Evolutionary conservation across 2,113 vertebrate genomes (phyloP).

Genomic region (Nothoprocta pentlandii): DNA sequence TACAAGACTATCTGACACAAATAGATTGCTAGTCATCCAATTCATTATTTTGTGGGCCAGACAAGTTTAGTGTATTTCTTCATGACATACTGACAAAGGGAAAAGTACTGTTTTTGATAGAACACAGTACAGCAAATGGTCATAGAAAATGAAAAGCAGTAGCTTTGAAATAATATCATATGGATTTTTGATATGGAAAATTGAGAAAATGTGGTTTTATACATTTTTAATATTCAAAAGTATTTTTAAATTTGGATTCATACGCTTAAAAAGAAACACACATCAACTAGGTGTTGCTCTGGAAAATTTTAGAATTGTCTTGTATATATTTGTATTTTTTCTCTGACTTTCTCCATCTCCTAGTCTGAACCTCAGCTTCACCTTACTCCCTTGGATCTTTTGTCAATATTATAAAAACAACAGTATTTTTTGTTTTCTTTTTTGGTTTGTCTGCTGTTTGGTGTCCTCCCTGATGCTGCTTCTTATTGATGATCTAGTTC

Average conservation of each 20-base stretch:
- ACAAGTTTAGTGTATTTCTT: background rate
- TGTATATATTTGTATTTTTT: background rate
- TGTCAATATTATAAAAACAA: background rate
- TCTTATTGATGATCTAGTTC: background rate
- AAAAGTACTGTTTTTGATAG: background rate
- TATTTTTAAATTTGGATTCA: background rate
- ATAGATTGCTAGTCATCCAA: background rate
- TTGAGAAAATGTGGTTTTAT: background rate
- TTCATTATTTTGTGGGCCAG: background rate
- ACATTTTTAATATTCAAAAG: background rate
- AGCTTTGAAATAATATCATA: background rate
- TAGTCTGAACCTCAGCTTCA: background rate
- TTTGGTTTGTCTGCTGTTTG: background rate
- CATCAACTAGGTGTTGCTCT: background rate
- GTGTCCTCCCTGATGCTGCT: background rate
- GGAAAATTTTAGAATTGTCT: background rate
- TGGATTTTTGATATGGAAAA: background rate
- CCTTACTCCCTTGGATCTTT: background rate
- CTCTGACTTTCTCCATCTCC: background rate
- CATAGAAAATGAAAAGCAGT: background rate
- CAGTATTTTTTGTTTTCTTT: background rate
- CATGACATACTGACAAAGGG: background rate
- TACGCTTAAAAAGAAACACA: background rate
- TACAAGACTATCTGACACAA: background rate
- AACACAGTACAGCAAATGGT: background rate